These are phyloP conservation scores for Toxostoma redivivum DNA, from an alignment of 2,113 vertebrate genomes.

Conservation along the genomic window DNA sequence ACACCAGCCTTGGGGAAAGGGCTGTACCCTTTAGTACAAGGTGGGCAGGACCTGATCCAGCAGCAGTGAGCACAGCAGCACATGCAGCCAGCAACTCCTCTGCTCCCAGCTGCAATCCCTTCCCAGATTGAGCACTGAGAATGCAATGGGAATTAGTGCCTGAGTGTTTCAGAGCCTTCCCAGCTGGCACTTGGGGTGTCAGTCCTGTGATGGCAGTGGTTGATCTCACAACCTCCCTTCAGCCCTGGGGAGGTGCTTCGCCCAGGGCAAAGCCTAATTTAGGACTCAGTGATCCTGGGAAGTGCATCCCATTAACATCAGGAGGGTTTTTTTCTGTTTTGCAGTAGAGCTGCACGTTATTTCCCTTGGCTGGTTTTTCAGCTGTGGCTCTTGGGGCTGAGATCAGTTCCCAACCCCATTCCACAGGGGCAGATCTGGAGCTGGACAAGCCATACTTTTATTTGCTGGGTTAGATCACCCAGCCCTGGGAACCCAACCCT, in stretches of 20 bases:
- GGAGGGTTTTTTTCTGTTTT: too few species aligned
- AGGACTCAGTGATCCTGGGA: neutral
- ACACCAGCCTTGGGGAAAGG: neutral
- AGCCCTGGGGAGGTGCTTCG: neutral
- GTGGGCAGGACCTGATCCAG: neutral
- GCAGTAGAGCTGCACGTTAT: neutral
- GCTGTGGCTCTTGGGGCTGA: neutral
- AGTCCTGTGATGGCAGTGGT: rapidly evolving
- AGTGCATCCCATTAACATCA: neutral
- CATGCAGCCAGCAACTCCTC: rapidly evolving
- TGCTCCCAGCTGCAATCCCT: neutral
- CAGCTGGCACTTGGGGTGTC: neutral
- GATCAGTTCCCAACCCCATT: neutral
- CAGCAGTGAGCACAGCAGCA: neutral
- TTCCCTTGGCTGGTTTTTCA: neutral
- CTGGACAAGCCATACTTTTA: neutral
- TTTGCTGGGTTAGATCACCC: neutral
- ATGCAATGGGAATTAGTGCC: neutral
- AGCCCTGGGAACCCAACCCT: neutral
- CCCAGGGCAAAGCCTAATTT: neutral
- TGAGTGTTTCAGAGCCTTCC: neutral
- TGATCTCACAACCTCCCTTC: neutral
- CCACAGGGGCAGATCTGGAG: neutral
- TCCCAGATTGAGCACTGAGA: neutral
- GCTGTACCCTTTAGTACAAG: rapidly evolving